Conservation (phyloP, 1,140 invertebrate species). For the Magallana ariakensis region DNA sequence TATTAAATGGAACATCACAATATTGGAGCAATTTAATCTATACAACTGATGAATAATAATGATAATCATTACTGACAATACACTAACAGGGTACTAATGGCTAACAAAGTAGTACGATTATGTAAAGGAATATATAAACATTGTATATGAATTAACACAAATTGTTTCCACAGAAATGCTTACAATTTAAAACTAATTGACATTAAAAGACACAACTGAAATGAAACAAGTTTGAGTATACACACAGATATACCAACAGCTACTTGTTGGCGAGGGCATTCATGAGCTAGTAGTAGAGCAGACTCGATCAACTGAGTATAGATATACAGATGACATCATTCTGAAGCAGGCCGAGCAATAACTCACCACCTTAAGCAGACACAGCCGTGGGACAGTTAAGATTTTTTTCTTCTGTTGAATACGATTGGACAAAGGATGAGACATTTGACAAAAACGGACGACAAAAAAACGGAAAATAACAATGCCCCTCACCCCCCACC, state of each 20-base stretch:
- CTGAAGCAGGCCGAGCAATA: constrained; percentile 11
- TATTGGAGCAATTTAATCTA: no score
- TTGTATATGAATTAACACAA: no score
- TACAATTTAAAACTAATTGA: no score
- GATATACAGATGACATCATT: neutral
- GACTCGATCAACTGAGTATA: constrained; percentile 4
- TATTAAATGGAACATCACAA: no score
- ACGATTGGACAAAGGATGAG: constrained; percentile 5
- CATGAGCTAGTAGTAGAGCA: neutral
- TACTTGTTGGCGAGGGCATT: neutral
- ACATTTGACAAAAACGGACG: neutral
- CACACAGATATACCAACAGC: neutral
- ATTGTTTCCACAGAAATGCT: no score
- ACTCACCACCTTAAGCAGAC: constrained; percentile 28
- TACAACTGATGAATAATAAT: no score
- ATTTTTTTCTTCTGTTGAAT: constrained; percentile 33
- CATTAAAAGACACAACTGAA: no score
- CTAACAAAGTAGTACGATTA: no score
- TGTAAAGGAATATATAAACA: no score
- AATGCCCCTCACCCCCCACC: no score
- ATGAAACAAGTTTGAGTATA: neutral
- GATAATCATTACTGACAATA: no score
- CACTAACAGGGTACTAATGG: no score
- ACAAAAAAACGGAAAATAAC: neutral
- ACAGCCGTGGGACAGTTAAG: constrained; percentile 14